Conservation (phyloP, 2,113 vertebrate genomes). For the Gasterosteus aculeatus region DNA sequence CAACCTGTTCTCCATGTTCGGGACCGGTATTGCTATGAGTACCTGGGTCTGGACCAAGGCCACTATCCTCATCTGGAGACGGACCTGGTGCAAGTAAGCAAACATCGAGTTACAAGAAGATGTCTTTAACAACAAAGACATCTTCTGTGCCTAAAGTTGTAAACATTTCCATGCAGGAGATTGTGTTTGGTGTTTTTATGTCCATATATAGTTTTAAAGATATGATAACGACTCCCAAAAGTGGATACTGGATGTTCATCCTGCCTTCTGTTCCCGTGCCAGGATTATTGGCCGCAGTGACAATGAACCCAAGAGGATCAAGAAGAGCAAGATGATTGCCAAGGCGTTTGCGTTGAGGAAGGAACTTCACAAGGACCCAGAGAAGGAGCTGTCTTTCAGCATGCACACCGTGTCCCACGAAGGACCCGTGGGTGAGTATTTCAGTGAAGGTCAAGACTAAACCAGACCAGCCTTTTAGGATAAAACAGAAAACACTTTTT, state of each 20-base stretch:
- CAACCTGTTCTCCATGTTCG: conserved; percentile 99
- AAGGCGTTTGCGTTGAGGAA: conserved; percentile 96
- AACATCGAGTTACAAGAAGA: background rate
- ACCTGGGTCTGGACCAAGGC: conserved; percentile 99
- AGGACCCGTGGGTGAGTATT: conserved; percentile 89
- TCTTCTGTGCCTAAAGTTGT: background rate
- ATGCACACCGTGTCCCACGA: conserved; percentile 96
- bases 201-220: conserved; percentile 21
- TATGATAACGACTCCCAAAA: conserved; percentile 5
- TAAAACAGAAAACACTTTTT: background rate
- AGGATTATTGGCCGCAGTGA: conserved; percentile 94
- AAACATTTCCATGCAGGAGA: background rate
- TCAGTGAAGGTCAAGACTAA: background rate
- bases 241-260: background rate
- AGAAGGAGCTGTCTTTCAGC: conserved; percentile 95
- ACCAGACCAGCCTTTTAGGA: background rate
- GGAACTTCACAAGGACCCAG: conserved; percentile 92
- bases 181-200: background rate
- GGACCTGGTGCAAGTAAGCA: conserved; percentile 94
- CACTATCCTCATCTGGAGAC: conserved; percentile 97
- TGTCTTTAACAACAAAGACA: background rate
- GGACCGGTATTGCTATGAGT: conserved; percentile 97
- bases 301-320: conserved; percentile 95
- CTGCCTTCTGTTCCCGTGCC: background rate
- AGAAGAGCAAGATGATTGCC: conserved; percentile 99